Base-by-base conservation (phyloP, 2,113 vertebrate genomes). In the Trachemys scripta region DNA sequence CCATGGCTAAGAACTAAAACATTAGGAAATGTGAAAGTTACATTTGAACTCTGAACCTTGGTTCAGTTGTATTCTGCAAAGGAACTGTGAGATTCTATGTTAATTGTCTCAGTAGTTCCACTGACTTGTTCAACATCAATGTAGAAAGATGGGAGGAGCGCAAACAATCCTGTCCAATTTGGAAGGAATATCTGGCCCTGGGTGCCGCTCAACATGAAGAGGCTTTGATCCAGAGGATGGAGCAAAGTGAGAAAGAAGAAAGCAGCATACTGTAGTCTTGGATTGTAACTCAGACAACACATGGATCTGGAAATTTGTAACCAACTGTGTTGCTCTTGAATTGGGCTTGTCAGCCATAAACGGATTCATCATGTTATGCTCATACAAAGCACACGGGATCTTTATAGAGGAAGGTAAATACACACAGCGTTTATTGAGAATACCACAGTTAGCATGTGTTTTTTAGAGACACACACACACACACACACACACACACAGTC, bases 41-140 rank as follows among this genome's bases (percentile, higher is more conserved):
- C 1, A 82, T 80, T 17, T 38, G 7, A 83, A 0, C 0, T 53
- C 42, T 80, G 56, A 54, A 10, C 49, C 11, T 89, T 53, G 1
- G 42, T 13, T 76, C 5, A 45, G 72, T 4, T 76, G 42, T 47
- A 45, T 25, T 45, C 38, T 45, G 65, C 38, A 69, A 45, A 76
- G 22, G 72, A 20, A 76, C 22, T 76, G 38, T 13, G 42, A 42
- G 38, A 38, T 45, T 76, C 72, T 25, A 42, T 22, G 10, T 38
- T 42, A 45, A 76, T 10, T 25, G 22, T 25, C 42, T 76, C 20
- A 76, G 72, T n/a, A 8, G 78, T 65, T 45, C 31, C 31, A 82
- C 20, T n/a, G 42, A 45, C 19, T 20, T n/a, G 35, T n/a, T 69
- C 65, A n/a, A 20, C 35, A n/a, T 69, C 35, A 69, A 14, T 69